These are phyloP conservation scores for Sinotaia quadrata DNA, from an alignment of 2,888 invertebrate species.

Conservation along the genomic window DNA sequence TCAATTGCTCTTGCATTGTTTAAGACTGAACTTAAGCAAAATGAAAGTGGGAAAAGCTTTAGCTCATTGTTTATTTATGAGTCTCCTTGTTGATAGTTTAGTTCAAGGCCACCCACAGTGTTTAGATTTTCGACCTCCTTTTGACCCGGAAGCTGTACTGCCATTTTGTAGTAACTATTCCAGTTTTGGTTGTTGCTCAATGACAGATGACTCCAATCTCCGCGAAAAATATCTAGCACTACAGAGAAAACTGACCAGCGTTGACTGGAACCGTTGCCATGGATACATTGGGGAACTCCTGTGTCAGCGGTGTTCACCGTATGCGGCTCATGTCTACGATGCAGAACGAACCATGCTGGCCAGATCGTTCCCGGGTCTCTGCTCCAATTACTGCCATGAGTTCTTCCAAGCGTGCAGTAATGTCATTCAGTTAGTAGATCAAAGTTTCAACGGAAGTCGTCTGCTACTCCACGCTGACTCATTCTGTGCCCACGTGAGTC, in stretches of 20 bases:
- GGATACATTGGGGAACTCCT: constrained; percentile 51
- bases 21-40: no score
- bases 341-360: constrained; percentile 52
- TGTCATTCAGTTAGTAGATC: constrained; percentile 48
- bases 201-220: constrained; percentile 45
- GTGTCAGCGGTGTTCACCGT: constrained; percentile 68
- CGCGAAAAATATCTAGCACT: constrained; percentile 40
- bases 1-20: no score
- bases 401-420: constrained; percentile 54
- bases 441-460: constrained; percentile 13
- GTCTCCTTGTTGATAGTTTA: neutral
- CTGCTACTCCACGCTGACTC: constrained; percentile 1
- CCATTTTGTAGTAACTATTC: constrained; percentile 61
- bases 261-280: constrained; percentile 47
- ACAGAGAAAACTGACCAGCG: constrained; percentile 6
- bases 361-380: constrained; percentile 64
- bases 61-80: no score
- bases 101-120: constrained; percentile 62
- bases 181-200: constrained; percentile 64
- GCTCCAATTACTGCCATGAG: constrained; percentile 50
- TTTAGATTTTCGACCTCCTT: constrained; percentile 65
- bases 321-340: constrained; percentile 67
- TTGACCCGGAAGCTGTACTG: constrained; percentile 42
- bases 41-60: no score
- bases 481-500: constrained; percentile 43